Evolutionary conservation across 2,888 invertebrate species (phyloP).

Genomic region (Baronia brevicornis): DNA sequence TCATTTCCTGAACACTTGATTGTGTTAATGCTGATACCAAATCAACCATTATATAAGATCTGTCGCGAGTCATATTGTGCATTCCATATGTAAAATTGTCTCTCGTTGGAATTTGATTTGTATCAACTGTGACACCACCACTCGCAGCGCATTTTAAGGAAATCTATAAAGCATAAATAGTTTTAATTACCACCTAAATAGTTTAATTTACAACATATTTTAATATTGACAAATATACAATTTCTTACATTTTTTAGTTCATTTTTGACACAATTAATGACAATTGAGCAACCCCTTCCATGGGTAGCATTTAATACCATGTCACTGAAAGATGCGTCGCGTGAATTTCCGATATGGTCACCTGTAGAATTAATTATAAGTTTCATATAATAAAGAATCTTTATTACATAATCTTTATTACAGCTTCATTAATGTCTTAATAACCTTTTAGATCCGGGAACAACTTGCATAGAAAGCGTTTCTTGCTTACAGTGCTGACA

Average conservation of each 20-base stretch:
- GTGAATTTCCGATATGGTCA: constrained; percentile 42
- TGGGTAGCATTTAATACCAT: constrained; percentile 34
- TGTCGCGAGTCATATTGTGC: constrained; percentile 14
- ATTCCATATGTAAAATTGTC: constrained; percentile 22
- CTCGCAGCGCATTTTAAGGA: constrained; percentile 16
- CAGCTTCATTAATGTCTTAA: too few species aligned
- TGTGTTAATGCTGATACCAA: constrained; percentile 16
- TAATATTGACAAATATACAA: not conserved
- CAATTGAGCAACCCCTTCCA: constrained; percentile 36
- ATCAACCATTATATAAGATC: constrained; percentile 17
- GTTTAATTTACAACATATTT: too few species aligned
- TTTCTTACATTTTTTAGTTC: constrained; percentile 39
- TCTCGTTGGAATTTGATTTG: constrained; percentile 14
- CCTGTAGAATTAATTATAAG: constrained; percentile 30
- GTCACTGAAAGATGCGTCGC: constrained; percentile 38
- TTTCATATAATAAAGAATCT: too few species aligned
- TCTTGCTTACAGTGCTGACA: constrained; percentile 44
- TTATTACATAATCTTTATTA: too few species aligned
- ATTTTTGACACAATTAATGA: constrained; percentile 34
- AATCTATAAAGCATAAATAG: constrained; percentile 14
- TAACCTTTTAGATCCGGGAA: constrained; percentile 47
- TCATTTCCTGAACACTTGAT: constrained; percentile 15
- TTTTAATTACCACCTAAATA: constrained; percentile 1
- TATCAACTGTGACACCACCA: constrained; percentile 18
- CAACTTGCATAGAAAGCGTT: constrained; percentile 39